These are phyloP conservation scores for Pachyrhynchus sulphureomaculatus DNA, from an alignment of 1,140 invertebrate genomes.

Conservation along the genomic window DNA sequence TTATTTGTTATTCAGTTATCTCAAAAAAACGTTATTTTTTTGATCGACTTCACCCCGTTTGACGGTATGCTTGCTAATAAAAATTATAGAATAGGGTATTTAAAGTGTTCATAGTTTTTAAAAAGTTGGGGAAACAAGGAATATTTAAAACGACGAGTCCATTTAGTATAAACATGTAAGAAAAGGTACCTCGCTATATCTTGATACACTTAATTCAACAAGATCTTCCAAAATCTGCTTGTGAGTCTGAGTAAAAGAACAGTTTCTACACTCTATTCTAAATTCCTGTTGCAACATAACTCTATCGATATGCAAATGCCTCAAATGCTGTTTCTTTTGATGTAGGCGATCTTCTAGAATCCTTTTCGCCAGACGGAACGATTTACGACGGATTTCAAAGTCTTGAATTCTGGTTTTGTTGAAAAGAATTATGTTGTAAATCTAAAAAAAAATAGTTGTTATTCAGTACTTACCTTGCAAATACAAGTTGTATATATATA, in stretches of 20 bases:
- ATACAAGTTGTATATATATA: background rate
- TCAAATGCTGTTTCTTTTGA: conserved; percentile 62
- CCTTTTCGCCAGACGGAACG: conserved; percentile 61
- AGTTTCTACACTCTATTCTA: conserved; percentile 52
- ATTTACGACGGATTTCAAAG: conserved; percentile 60
- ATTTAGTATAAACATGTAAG: no score
- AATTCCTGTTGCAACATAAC: conserved; percentile 69
- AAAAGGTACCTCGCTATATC: conserved; percentile 71
- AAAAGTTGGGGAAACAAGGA: no score
- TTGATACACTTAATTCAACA: conserved; percentile 65
- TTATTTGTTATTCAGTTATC: no score
- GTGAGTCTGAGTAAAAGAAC: conserved; percentile 60
- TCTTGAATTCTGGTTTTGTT: conserved; percentile 56
- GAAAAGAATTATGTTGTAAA: conserved; percentile 62
- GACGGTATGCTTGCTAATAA: no score
- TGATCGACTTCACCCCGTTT: no score
- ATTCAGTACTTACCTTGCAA: background rate
- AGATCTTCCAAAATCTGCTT: conserved; percentile 62
- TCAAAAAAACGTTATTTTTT: no score
- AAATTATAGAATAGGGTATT: no score
- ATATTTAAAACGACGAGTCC: no score
- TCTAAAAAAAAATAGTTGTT: conserved; percentile 53
- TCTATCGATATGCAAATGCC: conserved; percentile 65
- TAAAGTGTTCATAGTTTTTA: no score
- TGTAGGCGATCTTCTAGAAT: conserved; percentile 63